Percentiles rank a stretch among this genome's conserved stretches.
Evolutionary conservation across 1,140 invertebrate species (phyloP).

Genomic region (Hylaeus anthracinus): DNA sequence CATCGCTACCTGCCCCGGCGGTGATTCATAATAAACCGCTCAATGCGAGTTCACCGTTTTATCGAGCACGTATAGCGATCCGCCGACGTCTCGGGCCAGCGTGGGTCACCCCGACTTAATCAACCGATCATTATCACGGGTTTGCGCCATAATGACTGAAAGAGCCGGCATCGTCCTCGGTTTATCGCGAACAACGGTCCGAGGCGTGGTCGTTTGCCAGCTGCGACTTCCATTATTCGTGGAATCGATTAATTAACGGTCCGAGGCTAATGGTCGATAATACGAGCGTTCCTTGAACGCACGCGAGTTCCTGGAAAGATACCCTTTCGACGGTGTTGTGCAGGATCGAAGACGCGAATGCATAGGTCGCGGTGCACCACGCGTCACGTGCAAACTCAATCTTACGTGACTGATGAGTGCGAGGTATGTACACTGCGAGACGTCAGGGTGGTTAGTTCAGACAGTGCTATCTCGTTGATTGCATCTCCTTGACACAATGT

Average conservation of each 20-base stretch:
- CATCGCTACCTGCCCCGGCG: background rate
- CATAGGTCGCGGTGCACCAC: background rate
- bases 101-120: conserved; percentile 57
- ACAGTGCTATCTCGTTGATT: too few species aligned
- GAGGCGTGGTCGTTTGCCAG: conserved; percentile 62
- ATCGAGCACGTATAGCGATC: conserved; percentile 53
- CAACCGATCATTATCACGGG: conserved; percentile 65
- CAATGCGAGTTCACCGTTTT: conserved; percentile 54
- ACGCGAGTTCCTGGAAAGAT: conserved; percentile 1
- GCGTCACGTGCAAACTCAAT: too few species aligned
- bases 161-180: conserved; percentile 32
- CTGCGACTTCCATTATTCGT: conserved; percentile 39
- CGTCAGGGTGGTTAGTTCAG: too few species aligned
- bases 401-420: too few species aligned
- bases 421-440: too few species aligned
- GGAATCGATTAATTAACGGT: conserved; percentile 54
- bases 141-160: conserved; percentile 46
- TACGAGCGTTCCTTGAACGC: conserved; percentile 6
- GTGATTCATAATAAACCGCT: conserved; percentile 59
- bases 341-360: background rate
- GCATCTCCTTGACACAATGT: too few species aligned
- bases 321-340: too few species aligned
- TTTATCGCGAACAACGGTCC: conserved; percentile 60
- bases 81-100: conserved; percentile 43
- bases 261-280: conserved; percentile 23